These are phyloP conservation scores for Andrena trimmerana DNA, from an alignment of 2,888 invertebrate species.

Conservation along the genomic window DNA sequence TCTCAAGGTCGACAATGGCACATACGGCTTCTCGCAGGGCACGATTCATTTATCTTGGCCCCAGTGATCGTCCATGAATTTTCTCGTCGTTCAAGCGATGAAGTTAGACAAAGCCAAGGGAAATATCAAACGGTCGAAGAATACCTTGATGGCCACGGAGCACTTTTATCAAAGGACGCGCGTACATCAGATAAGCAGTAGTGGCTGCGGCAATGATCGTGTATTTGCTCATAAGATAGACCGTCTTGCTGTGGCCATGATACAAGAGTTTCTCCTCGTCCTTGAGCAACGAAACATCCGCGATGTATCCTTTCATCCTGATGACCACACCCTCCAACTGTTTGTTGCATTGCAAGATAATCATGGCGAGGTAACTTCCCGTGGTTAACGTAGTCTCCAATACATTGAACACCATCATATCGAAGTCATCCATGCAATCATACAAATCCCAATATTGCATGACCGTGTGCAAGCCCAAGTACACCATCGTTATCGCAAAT, in stretches of 20 bases:
- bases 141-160: background rate
- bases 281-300: no score
- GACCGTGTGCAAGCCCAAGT: background rate
- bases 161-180: background rate
- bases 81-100: no score
- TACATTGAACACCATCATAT: background rate
- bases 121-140: background rate
- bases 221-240: background rate
- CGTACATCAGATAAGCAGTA: background rate
- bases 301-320: background rate
- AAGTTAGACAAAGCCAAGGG: no score
- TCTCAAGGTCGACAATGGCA: no score
- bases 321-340: background rate
- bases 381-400: background rate
- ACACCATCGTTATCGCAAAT: background rate
- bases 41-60: no score
- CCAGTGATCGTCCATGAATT: background rate
- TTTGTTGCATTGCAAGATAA: background rate
- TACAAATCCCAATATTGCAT: conserved; percentile 1
- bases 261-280: conserved; percentile 1
- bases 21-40: no score
- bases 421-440: background rate
- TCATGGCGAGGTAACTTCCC: background rate
- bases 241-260: background rate
- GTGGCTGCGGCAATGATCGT: background rate